Conservation (phyloP, 2,888 invertebrate species). For the Synergus umbraculus region DNA sequence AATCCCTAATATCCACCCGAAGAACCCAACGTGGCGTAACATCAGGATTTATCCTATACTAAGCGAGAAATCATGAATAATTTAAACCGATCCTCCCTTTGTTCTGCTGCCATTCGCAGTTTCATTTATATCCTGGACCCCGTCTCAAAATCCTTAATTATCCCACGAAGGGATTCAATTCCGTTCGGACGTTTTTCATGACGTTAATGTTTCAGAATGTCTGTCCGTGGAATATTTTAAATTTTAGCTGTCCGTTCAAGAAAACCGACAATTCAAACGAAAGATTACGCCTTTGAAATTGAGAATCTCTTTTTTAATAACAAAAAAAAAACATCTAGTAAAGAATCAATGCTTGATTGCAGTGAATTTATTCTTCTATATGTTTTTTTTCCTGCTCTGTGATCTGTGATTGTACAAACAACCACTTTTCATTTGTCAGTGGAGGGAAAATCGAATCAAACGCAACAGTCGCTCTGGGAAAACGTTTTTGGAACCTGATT, state of each 20-base stretch:
- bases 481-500: conserved; percentile 11
- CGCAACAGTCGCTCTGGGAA: neutral
- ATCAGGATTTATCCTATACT: conserved; percentile 56
- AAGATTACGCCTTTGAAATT: too few species aligned
- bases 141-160: conserved; percentile 56
- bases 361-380: conserved; percentile 7
- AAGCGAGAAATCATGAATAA: conserved; percentile 57
- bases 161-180: conserved; percentile 55
- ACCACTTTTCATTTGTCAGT: conserved; percentile 19
- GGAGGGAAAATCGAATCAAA: conserved; percentile 18
- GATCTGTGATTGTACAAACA: conserved; percentile 32
- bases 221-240: neutral
- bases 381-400: neutral
- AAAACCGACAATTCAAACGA: neutral
- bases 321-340: neutral
- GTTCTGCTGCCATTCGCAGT: conserved; percentile 47
- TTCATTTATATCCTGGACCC: conserved; percentile 58
- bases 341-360: conserved; percentile 5
- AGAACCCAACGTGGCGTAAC: conserved; percentile 56
- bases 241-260: neutral
- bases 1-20: conserved; percentile 63
- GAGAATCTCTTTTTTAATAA: neutral
- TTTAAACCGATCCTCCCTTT: conserved; percentile 56
- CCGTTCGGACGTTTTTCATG: conserved; percentile 32
- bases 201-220: conserved; percentile 16